These are phyloP conservation scores for Cheirogaleus major DNA, from an alignment of 2,797 vertebrate genomes.

Conservation along the genomic window DNA sequence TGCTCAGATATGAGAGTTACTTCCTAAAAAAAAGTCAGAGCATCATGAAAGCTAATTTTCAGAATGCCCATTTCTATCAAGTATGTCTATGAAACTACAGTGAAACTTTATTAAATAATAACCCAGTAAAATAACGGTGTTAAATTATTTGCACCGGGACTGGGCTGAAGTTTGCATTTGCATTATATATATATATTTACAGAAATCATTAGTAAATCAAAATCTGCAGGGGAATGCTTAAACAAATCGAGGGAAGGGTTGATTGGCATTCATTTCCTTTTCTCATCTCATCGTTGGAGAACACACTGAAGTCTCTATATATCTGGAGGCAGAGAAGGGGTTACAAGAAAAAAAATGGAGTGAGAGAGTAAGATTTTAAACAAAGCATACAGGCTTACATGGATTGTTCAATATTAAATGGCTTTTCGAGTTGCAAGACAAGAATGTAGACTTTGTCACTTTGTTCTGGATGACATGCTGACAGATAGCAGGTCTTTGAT, in stretches of 20 bases:
- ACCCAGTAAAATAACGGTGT: not conserved
- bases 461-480: conserved; percentile 50
- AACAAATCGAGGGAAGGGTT: conserved; percentile 27
- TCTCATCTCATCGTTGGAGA: not conserved
- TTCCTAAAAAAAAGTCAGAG: not conserved
- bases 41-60: not conserved
- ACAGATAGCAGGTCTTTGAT: conserved; percentile 27
- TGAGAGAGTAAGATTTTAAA: conserved; percentile 50
- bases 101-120: conserved; percentile 44
- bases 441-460: conserved; percentile 60
- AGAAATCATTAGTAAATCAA: conserved; percentile 66
- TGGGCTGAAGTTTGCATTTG: conserved; percentile 31
- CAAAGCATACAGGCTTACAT: not conserved
- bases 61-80: not conserved
- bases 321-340: not conserved
- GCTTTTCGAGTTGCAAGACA: conserved; percentile 40
- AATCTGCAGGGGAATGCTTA: conserved; percentile 11
- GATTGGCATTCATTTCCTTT: not conserved
- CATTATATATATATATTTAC: conserved; percentile 21
- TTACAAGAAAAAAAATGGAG: not conserved
- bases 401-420: conserved; percentile 35
- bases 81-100: not conserved
- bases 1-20: not conserved
- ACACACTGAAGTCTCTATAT: not conserved
- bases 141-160: conserved; percentile 41